phyloP scores from a whole-genome alignment of 1,140 invertebrate genomes.

The Drosophila subobscura region DNA sequence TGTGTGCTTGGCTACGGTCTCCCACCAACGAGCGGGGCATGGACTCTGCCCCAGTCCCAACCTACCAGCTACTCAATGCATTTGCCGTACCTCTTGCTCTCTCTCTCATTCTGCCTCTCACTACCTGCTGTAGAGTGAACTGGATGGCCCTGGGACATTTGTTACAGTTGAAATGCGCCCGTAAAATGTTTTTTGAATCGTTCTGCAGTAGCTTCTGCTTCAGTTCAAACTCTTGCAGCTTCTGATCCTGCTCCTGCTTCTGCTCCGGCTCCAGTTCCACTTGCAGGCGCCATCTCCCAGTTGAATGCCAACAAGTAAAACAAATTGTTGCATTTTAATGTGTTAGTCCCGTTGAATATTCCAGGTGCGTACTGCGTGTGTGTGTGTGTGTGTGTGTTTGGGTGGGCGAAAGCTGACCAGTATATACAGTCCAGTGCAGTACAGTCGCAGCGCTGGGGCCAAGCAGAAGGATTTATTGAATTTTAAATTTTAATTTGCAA shows the following conservation, averaged over 20 bases:
- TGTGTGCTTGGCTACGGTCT: conserved; percentile 37
- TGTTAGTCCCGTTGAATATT: conserved; percentile 43
- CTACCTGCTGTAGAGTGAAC: not conserved
- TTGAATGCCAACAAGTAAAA: conserved; percentile 72
- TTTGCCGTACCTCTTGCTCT: not conserved
- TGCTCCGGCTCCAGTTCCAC: conserved; percentile 18
- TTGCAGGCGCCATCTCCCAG: conserved; percentile 7
- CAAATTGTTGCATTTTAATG: conserved; percentile 82
- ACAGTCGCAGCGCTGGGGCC: not conserved
- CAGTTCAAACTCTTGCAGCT: conserved; percentile 3
- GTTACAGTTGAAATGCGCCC: conserved; percentile 80
- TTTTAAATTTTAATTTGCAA: conserved; percentile 79
- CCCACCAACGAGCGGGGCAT: not conserved
- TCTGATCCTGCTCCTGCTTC: not conserved
- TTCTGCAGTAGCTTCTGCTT: conserved; percentile 12
- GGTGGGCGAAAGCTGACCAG: conserved; percentile 6
- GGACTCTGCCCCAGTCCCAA: not conserved
- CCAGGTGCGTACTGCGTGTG: conserved; percentile 39
- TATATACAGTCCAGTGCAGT: not conserved
- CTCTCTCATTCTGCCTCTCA: conserved; percentile 12
- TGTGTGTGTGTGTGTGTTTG: not conserved
- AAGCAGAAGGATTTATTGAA: conserved; percentile 66
- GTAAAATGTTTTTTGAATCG: conserved; percentile 75
- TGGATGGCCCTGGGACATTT: conserved; percentile 69
- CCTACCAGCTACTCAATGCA: conserved; percentile 12